Conservation (phyloP, 2,113 vertebrate genomes). For the Nyctereutes procyonoides region DNA sequence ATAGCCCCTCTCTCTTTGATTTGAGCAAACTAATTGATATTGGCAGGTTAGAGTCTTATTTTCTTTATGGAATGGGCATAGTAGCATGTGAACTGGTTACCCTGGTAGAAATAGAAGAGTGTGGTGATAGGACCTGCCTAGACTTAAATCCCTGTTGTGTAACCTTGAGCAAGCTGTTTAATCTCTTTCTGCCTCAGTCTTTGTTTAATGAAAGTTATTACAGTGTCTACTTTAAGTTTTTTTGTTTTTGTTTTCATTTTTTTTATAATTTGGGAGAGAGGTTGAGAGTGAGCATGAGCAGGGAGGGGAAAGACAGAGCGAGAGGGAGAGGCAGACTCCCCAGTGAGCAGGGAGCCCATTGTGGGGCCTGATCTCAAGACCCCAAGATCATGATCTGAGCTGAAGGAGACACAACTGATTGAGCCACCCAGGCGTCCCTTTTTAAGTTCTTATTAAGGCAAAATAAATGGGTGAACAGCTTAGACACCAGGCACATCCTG, state of each 20-base stretch:
- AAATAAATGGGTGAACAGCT: background rate
- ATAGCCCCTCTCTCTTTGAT: background rate
- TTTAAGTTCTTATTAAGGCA: background rate
- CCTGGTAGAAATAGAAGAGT: background rate
- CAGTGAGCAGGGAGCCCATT: too few species aligned
- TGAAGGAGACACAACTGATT: too few species aligned
- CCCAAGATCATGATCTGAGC: too few species aligned
- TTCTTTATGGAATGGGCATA: background rate
- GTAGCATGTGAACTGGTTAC: background rate
- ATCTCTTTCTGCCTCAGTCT: background rate
- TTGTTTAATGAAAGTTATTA: background rate
- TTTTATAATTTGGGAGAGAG: too few species aligned
- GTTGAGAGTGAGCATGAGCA: too few species aligned
- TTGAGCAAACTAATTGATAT: background rate
- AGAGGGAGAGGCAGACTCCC: too few species aligned
- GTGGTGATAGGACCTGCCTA: background rate
- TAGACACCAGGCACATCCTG: background rate
- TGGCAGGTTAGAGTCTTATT: background rate
- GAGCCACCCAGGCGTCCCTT: too few species aligned
- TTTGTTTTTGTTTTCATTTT: too few species aligned
- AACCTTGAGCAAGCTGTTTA: background rate
- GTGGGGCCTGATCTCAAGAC: too few species aligned
- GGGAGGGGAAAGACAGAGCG: too few species aligned
- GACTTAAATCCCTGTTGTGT: background rate
- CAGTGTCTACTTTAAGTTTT: background rate